phyloP scores from a whole-genome alignment of 2,797 vertebrate genomes.

The Esox lucius region DNA sequence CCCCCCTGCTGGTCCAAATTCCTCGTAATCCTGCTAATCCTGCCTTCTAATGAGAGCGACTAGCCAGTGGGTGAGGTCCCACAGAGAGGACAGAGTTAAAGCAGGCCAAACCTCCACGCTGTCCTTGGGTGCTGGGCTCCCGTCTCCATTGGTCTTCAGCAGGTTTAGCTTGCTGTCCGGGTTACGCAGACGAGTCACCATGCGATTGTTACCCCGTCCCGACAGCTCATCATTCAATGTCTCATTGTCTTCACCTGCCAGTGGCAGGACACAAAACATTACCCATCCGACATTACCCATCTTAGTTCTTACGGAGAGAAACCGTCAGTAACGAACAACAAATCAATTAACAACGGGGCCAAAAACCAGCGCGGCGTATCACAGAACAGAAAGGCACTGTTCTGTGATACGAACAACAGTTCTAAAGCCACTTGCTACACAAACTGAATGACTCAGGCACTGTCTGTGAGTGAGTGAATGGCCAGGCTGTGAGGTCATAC shows the following conservation, averaged over 20 bases:
- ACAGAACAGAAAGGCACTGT: not conserved
- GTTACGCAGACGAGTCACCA: slow-evolving; percentile 84
- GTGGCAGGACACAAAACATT: slow-evolving; percentile 58
- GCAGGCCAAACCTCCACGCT: slow-evolving; percentile 86
- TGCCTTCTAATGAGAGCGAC: slow-evolving; percentile 1
- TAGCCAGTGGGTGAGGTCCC: not conserved
- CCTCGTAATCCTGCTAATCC: not conserved
- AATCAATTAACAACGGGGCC: not conserved
- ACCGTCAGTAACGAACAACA: not conserved
- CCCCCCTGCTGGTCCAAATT: too few species aligned
- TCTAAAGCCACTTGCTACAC: not conserved
- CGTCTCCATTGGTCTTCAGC: slow-evolving; percentile 79
- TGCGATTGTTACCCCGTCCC: slow-evolving; percentile 66
- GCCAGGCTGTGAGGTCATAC: slow-evolving; percentile 52
- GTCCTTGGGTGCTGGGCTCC: slow-evolving; percentile 80
- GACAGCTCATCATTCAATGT: slow-evolving; percentile 71
- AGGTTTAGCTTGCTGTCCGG: slow-evolving; percentile 88
- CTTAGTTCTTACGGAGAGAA: not conserved
- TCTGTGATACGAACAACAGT: not conserved
- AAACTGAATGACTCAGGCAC: slow-evolving; percentile 2
- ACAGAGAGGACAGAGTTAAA: not conserved
- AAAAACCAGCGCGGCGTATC: not conserved
- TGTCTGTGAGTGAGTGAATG: not conserved
- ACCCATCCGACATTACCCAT: not conserved
- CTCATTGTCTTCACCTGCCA: slow-evolving; percentile 77